Percentiles rank a stretch among this genome's conserved stretches.
Conservation (phyloP, 2,113 vertebrate genomes). For the Stercorarius parasiticus region DNA sequence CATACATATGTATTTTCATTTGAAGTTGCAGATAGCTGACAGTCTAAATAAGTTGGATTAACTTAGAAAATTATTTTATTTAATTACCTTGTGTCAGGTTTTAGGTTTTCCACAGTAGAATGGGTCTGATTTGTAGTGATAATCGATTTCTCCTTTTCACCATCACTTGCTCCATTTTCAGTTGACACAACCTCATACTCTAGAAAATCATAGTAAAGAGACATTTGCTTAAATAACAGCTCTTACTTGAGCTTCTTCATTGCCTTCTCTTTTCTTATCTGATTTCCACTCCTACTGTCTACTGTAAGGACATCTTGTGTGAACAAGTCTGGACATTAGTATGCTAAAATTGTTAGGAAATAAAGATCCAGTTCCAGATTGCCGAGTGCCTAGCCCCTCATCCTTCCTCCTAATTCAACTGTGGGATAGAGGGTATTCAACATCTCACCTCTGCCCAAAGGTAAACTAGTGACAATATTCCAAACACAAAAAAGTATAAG, state of each 20-base stretch:
- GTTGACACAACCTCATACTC: conserved; percentile 92
- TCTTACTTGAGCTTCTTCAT: not conserved
- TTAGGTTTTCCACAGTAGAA: conserved; percentile 94
- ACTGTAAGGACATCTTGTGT: not conserved
- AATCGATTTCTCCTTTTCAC: conserved; percentile 81
- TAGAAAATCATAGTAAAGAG: conserved; percentile 63
- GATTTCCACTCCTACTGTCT: not conserved
- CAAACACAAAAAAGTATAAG: not conserved
- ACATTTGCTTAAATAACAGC: not conserved
- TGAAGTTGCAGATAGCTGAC: not conserved
- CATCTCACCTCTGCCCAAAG: not conserved
- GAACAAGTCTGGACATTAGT: not conserved
- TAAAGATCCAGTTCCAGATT: not conserved
- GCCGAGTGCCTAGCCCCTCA: not conserved
- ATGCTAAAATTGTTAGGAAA: not conserved
- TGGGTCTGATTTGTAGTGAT: conserved; percentile 94
- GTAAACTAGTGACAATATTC: not conserved
- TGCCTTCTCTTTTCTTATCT: not conserved
- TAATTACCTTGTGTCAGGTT: conserved; percentile 90
- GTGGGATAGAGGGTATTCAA: not conserved
- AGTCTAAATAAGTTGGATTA: not conserved
- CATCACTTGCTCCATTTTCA: conserved; percentile 81
- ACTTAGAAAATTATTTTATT: not conserved
- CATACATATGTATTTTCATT: not conserved
- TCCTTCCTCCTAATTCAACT: not conserved